phyloP scores from a whole-genome alignment of 2,113 vertebrate genomes.

The Genyomyrus donnyi region DNA sequence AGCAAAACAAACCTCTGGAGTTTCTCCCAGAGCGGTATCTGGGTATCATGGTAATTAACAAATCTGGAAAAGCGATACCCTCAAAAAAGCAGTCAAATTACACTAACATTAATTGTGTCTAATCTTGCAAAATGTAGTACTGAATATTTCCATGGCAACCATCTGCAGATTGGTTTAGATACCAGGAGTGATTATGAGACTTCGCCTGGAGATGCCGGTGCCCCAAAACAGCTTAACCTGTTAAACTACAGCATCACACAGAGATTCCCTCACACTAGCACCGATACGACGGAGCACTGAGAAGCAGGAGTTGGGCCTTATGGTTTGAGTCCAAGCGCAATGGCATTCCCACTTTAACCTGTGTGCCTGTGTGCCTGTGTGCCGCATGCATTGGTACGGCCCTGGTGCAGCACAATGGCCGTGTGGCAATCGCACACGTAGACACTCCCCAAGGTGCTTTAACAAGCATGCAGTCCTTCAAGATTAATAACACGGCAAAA shows the following conservation, averaged over 20 bases:
- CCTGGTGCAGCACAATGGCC: not conserved
- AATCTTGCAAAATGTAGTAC: conserved; percentile 50
- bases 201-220: not conserved
- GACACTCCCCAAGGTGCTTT: not conserved
- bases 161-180: conserved; percentile 44
- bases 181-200: conserved; percentile 22
- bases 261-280: not conserved
- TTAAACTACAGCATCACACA: not conserved
- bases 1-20: not conserved
- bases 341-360: not conserved
- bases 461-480: not conserved
- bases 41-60: not conserved
- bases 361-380: not conserved
- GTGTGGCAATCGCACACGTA: not conserved
- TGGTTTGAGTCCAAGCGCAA: not conserved
- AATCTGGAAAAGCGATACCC: conserved; percentile 32
- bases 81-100: conserved; percentile 21
- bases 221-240: not conserved
- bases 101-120: conserved; percentile 35
- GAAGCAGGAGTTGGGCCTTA: not conserved
- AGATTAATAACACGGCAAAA: not conserved
- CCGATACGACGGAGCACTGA: not conserved
- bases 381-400: not conserved
- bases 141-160: conserved; percentile 60
- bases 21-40: not conserved